Conservation (phyloP, 1,140 invertebrate species). For the Zaprionus taronus region DNA sequence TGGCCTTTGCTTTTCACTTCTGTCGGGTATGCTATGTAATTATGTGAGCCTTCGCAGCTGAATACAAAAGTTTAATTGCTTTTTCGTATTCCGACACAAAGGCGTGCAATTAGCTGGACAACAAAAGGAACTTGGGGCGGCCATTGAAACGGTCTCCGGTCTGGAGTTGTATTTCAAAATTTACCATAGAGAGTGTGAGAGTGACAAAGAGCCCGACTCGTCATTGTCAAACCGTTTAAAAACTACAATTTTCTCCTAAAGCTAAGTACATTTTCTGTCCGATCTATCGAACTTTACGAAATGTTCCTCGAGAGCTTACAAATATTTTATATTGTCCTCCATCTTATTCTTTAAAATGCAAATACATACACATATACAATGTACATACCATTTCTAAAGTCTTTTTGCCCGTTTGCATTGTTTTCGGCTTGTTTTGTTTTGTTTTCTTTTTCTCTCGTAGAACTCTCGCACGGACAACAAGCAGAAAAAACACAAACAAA, state of each 20-base stretch:
- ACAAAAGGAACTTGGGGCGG: conserved; percentile 34
- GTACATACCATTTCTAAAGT: conserved; percentile 1
- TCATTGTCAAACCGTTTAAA: conserved; percentile 13
- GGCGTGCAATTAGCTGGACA: conserved; percentile 61
- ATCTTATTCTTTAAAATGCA: conserved; percentile 3
- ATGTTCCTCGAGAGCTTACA: not conserved
- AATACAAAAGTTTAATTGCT: conserved; percentile 72
- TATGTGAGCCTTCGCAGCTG: conserved; percentile 65
- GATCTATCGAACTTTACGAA: not conserved
- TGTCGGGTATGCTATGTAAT: conserved; percentile 47
- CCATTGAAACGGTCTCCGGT: conserved; percentile 32
- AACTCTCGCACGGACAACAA: conserved; percentile 45
- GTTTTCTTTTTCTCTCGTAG: conserved; percentile 28
- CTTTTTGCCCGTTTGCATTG: conserved; percentile 10
- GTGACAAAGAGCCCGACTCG: not conserved
- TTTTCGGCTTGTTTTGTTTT: conserved; percentile 41
- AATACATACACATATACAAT: not conserved
- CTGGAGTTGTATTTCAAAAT: conserved; percentile 40
- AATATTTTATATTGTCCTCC: not conserved
- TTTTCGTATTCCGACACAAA: conserved; percentile 67
- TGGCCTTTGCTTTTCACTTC: conserved; percentile 4
- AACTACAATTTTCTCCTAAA: conserved; percentile 11
- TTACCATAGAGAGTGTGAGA: conserved; percentile 30
- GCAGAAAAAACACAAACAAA: conserved; percentile 73
- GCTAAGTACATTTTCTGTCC: conserved; percentile 15